Base-by-base conservation (phyloP, 2,113 vertebrate genomes). In the Bostrychus sinensis region DNA sequence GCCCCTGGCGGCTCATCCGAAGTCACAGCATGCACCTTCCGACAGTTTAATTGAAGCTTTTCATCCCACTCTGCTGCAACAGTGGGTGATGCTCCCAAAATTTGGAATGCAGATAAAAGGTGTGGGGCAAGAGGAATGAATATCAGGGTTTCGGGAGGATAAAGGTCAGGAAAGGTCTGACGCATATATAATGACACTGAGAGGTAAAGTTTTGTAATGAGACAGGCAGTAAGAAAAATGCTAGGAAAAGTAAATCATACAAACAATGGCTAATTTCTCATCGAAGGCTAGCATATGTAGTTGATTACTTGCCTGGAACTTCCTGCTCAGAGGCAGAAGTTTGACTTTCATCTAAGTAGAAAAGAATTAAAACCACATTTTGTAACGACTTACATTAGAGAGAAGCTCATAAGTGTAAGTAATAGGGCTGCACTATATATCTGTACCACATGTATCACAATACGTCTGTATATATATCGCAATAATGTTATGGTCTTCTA, bases 221-320 rank as follows among this genome's bases (percentile, higher is more conserved):
- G 4, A 11, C 10, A 22, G 14, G 43, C 7, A 30, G 14, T 14
- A 39, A 22, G 41, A n/a, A 17, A 1, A 25, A 25, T 37, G 25
- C 48, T 41, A 36, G 43, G 26, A n/a, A 46, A 48, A 19, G 22
- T 10, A 39, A 62, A 36, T 23, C 48, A 37, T 19, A 36, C 5
- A 42, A 58, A 28, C 19, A 34, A 16, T 19, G 54, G 0, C 37
- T 39, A 39, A 39, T 36, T 32, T 54, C 11, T 5, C 5, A 51
- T 0, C 11, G 32, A 6, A 50, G 7, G 22, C 28, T 28, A 12
- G 34, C 17, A 57, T 17, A 62, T 42, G n/a, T 7, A 51, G 37
- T 4, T 38, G 13, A 65, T 60, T 48, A 78, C 83, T 92, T 91
- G 92, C 91, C 91, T 43, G 88, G 66, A 2, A 78, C 5, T 55